Conservation (phyloP, 2,797 vertebrate species). For the Microchirus variegatus region DNA sequence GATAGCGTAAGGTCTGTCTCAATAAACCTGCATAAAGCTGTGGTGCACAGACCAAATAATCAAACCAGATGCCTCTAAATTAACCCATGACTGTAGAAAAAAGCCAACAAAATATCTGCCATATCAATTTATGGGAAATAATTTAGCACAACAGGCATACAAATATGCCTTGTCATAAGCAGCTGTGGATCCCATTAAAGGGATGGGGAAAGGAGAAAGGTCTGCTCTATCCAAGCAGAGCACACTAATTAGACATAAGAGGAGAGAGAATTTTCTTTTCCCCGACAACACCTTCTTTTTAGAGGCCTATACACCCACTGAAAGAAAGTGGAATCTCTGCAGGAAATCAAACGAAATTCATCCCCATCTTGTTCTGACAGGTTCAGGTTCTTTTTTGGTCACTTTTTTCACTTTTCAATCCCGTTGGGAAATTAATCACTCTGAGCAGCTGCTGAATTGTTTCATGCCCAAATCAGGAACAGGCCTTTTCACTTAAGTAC, state of each 20-base stretch:
- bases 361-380: not conserved
- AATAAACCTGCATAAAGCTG: slow-evolving; percentile 3
- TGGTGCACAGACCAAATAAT: slow-evolving; percentile 58
- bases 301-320: slow-evolving; percentile 30
- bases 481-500: not conserved
- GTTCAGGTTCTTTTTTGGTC: not conserved
- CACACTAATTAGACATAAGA: slow-evolving; percentile 37
- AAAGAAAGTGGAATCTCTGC: not conserved
- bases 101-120: slow-evolving; percentile 67
- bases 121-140: slow-evolving; percentile 63
- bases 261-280: slow-evolving; percentile 12
- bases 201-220: slow-evolving; percentile 19
- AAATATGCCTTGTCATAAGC: slow-evolving; percentile 81
- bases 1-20: not conserved
- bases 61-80: slow-evolving; percentile 83
- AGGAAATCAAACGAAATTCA: not conserved
- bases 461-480: not conserved
- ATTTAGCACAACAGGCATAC: slow-evolving; percentile 79
- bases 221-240: slow-evolving; percentile 47
- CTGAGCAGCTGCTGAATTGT: slow-evolving; percentile 6
- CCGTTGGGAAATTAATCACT: slow-evolving; percentile 20
- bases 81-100: slow-evolving; percentile 76
- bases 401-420: not conserved
- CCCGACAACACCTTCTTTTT: slow-evolving; percentile 52
- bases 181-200: slow-evolving; percentile 78